Evolutionary conservation across 2,888 invertebrate species (phyloP).

Genomic region (Clepsis dumicolana): DNA sequence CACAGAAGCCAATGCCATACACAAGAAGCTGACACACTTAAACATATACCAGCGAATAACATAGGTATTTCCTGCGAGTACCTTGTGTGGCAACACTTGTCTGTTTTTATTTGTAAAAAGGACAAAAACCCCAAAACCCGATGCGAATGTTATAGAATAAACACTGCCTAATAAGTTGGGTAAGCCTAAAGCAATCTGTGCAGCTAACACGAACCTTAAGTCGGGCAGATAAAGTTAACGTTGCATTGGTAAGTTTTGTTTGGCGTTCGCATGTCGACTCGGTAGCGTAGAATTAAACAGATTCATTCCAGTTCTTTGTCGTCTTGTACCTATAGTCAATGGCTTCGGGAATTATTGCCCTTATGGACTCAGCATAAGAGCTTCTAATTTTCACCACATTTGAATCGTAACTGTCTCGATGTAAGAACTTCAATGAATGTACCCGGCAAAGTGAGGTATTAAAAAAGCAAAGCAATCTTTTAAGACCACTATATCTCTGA

Average conservation of each 20-base stretch:
- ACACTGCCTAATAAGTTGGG: conserved; percentile 49
- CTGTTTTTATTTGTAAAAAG: conserved; percentile 37
- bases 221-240: conserved; percentile 48
- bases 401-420: conserved; percentile 33
- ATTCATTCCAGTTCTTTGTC: conserved; percentile 32
- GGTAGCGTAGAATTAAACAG: conserved; percentile 49
- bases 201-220: conserved; percentile 48
- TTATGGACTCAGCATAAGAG: conserved; percentile 41
- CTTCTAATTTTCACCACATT: conserved; percentile 36
- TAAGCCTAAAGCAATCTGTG: conserved; percentile 40
- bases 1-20: neutral
- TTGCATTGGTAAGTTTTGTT: conserved; percentile 48
- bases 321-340: conserved; percentile 30
- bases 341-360: conserved; percentile 38
- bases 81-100: neutral
- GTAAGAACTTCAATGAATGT: conserved; percentile 28
- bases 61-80: neutral
- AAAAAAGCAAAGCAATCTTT: neutral
- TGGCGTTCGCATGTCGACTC: conserved; percentile 48
- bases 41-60: neutral
- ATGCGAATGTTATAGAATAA: conserved; percentile 11
- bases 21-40: neutral
- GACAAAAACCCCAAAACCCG: neutral
- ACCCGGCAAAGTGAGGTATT: conserved; percentile 10
- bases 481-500: no score